These are phyloP conservation scores for Conger conger DNA, from an alignment of 2,113 vertebrate genomes.

Conservation along the genomic window DNA sequence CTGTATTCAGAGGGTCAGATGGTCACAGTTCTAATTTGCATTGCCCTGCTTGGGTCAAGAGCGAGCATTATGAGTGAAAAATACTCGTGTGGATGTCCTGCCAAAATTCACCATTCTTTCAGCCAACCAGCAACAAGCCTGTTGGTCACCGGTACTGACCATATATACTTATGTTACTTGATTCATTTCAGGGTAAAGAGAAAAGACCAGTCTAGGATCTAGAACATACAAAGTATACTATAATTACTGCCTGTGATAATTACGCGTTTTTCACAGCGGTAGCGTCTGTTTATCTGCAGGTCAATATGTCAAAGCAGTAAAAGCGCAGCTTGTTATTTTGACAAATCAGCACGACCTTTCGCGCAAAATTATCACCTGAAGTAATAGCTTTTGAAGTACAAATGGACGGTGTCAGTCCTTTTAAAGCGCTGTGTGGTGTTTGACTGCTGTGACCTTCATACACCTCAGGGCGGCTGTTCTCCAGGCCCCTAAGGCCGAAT, in stretches of 20 bases:
- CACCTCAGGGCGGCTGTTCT: slow-evolving; percentile 23
- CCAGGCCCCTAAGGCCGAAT: slow-evolving; percentile 29
- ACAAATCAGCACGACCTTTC: not conserved
- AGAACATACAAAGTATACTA: not conserved
- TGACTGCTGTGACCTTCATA: not conserved
- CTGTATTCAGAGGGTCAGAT: not conserved
- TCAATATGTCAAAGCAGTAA: not conserved
- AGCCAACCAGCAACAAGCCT: not conserved
- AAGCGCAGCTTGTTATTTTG: not conserved
- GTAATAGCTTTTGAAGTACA: not conserved
- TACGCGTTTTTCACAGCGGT: not conserved
- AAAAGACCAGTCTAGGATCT: not conserved
- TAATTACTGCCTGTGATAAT: not conserved
- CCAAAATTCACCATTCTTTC: not conserved
- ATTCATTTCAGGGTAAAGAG: not conserved
- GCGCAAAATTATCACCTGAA: slow-evolving; percentile 8
- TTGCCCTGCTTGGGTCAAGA: not conserved
- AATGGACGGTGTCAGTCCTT: not conserved
- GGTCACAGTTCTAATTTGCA: not conserved
- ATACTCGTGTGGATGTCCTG: not conserved
- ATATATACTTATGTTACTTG: not conserved
- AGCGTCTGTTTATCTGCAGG: not conserved
- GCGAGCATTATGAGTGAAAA: not conserved
- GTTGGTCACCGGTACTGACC: too few species aligned
- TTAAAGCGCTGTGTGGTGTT: slow-evolving; percentile 25